Percentiles rank a stretch among this genome's conserved stretches.
These are phyloP conservation scores for Sardina pilchardus DNA, from an alignment of 2,113 vertebrate species.

Conservation along the genomic window DNA sequence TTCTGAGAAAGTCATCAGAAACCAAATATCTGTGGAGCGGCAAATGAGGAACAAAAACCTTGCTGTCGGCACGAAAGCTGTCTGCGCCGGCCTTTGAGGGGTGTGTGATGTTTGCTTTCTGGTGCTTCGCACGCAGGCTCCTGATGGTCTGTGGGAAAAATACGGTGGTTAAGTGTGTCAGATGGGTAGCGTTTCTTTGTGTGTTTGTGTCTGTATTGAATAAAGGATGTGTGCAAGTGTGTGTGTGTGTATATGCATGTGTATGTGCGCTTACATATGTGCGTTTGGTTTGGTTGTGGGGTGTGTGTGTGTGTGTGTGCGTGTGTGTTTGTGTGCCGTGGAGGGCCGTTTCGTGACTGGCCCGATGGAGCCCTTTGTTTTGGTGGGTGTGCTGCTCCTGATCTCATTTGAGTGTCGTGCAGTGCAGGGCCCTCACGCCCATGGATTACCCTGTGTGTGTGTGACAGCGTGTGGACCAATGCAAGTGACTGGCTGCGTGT, in stretches of 20 bases:
- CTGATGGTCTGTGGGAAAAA: neutral
- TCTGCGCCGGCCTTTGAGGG: neutral
- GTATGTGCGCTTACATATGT: neutral
- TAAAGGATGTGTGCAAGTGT: neutral
- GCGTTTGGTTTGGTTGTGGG: neutral
- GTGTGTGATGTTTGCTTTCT: neutral
- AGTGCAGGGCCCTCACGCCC: constrained; percentile 6
- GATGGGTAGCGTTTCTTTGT: neutral
- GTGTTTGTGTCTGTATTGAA: neutral
- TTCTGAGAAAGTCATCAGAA: constrained; percentile 46
- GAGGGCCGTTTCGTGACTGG: neutral
- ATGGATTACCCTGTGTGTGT: constrained; percentile 9
- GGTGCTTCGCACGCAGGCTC: neutral
- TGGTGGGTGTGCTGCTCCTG: neutral
- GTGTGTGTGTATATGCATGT: neutral
- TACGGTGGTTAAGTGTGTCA: neutral
- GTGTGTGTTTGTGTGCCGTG: neutral
- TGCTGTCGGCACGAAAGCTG: constrained; percentile 17
- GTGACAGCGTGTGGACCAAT: neutral
- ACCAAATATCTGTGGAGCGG: neutral
- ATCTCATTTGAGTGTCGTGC: constrained; percentile 3
- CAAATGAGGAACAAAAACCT: neutral
- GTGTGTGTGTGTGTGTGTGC: neutral
- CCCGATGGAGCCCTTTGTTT: constrained; percentile 6
- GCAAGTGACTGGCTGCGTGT: neutral